Base-by-base conservation (phyloP, 2,113 vertebrate species). In the Paraplagusia blochii region DNA sequence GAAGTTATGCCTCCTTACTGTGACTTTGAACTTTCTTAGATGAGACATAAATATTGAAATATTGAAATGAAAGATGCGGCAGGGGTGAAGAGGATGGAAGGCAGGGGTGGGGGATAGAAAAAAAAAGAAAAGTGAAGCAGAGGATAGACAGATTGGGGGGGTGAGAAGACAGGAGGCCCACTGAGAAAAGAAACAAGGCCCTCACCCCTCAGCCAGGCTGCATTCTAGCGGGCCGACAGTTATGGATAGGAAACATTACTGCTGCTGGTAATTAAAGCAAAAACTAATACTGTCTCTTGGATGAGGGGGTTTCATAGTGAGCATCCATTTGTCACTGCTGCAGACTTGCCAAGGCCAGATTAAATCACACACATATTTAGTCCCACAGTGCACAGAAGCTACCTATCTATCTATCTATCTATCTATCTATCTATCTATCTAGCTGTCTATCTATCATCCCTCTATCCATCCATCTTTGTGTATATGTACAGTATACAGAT, bases 191-290 rank as follows among this genome's bases (percentile, higher is more conserved):
- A 94, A 94, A 93, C 92, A 95, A 94, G 94, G 92, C 93, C 76
- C 81, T 85, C 86, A 93, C 95, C 91, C 93, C 93, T 95, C 92
- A 93, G 92, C 91, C 92, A 92, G 82, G 90, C 91, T 90, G 91
- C 88, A 93, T 93, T 94, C 93, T 92, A 92, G 93, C 91, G 81
- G 86, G 84, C 56, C 91, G 94, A 97, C 94, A 98, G 94, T 96
- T 96, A 97, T 94, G 92, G 95, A 98, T 95, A 96, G 92, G 92
- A 96, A 94, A 91, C 93, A 95, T 97, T 96, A 96, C 90, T 71
- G 92, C 85, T 89, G 90, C 89, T 90, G 84, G 94, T 97, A 98
- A 97, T 96, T 96, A 97, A 96, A 94, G 93, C 88, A 94, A 94
- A 94, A 97, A 94, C 93, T 97, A 96, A 95, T 93, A 94, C 93